Evolutionary conservation across 2,113 vertebrate genomes (phyloP), one percentile per base, ranked within the genome.

Genomic region (Sorex fumeus): DNA sequence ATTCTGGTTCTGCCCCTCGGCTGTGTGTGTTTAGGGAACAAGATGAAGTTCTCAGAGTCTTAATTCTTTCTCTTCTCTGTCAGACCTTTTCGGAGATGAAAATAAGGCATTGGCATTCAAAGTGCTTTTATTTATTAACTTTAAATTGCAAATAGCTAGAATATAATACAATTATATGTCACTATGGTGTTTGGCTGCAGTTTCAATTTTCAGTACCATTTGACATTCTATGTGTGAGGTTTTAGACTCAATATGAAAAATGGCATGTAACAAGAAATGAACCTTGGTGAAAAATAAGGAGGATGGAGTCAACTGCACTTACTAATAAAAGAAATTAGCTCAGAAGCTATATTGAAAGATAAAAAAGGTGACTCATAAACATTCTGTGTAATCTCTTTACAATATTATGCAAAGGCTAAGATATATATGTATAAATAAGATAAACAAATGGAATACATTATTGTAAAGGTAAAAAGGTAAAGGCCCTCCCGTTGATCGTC

Each of bases 181-280:
- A 32, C 34, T 7, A 4, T 45, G 62, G 23, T 57, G 50, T 83
- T 43, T 89, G 66, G 32, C 34, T 50, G 70, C 16, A 76, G 40
- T 79, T 71, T 86, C 88, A 47, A 67, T 80, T 92, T 71, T 79
- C 4, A 18, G 6, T 72, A 67, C 43, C 60, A 19, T 57, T 94
- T 32, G 8, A 81, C 53, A 80, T 74, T 27, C 34, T 45, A 71
- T 9, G 86, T 84, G n/a, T 11, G 13, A 84, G 30, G 87, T 25
- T 87, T 91, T 72, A 80, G 53, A 91, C 25, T 74, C 0, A 43
- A n/a, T 36, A 80, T 87, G 92, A 78, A 36, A 91, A 92, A 94
- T 23, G 87, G 67, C 40, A 62, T 27, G 83, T 28, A 93, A 77
- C 71, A 89, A 69, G 47, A 91, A 88, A 88, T 60, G 27, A 84